Evolutionary conservation across 2,113 vertebrate genomes (phyloP), one percentile per base, ranked within the genome.

Genomic region (Synchiropus splendidus): DNA sequence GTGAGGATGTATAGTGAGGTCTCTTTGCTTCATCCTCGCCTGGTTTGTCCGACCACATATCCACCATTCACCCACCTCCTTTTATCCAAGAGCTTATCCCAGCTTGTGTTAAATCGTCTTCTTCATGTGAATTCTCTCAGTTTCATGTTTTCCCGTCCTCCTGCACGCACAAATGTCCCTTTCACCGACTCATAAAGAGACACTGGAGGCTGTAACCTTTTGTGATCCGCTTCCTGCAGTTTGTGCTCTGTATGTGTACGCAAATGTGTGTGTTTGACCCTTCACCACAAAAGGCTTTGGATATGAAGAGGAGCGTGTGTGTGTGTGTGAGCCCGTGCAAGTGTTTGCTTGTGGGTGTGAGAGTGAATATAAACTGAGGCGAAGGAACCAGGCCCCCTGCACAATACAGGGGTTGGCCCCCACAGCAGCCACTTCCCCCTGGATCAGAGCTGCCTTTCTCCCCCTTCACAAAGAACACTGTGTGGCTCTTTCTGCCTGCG

Each of bases 371-470:
- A 75, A 76, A 79, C 61, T 48, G 66, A 68, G 62, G 72, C 42
- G 42, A 74, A 27, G 61, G 63, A 58, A 71, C 70, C 65, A 64
- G 79, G 75, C 72, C 75, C 63, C 69, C 50, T 6, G 61, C 75
- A 85, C 83, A 85, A 85, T 79, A 44, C 58, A 39, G 44, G 64
- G 75, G 77, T 72, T 44, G 54, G 70, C 59, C 62, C 74, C 75
- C 66, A 51, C 74, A 66, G 64, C 63, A 65, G 61, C 66, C 74
- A 75, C 83, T 81, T 83, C 79, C 78, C 77, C 75, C 67, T 66
- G 78, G 74, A 83, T 85, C 78, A 83, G 79, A 84, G 77, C 71
- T 53, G 68, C 64, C 74, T 75, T 81, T 82, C 77, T 83, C 77
- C 70, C 53, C 61, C 65, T 62, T 78, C 54, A 85, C 82, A 84